Evolutionary conservation across 2,113 vertebrate genomes (phyloP), one percentile per base, ranked within the genome.

Genomic region (Eulemur macaco): DNA sequence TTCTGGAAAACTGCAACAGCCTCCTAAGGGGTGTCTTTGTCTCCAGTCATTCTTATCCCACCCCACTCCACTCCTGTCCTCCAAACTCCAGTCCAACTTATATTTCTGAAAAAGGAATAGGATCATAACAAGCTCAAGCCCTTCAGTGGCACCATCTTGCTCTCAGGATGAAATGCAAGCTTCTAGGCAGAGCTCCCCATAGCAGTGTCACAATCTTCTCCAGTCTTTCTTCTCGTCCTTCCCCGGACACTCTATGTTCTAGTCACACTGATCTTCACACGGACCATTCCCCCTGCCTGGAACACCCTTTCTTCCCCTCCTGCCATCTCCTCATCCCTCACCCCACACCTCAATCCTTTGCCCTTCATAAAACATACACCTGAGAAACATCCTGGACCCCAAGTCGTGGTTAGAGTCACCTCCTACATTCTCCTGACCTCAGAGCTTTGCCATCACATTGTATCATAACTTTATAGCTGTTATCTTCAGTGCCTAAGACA

Each of bases 81-180:
- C 56, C 27, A 78, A 83, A 90, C 5, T 68, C 73, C 34, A 42
- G 3, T 89, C 60, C 47, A 54, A 56, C 7, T 4, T 27, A 29
- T 42, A 56, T 63, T 91, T 90, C 76, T 18, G 15, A 80, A 76
- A 90, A 42, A 39, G 14, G 93, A 92, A n/a, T 11, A 68, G 3
- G 37, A 54, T 68, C 42, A 8, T 58, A 37, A 60, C 68, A 80
- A 27, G n/a, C 14, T 89, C n/a, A 71, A 42, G n/a, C 3, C 3
- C 1, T 78, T 45, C 20, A 6, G n/a, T 21, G 20, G 37, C 6
- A n/a, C 54, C 20, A 69, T 71, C 45, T 85, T 88, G 52, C 6
- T 95, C 7, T 92, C 56, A 29, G 37, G n/a, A 63, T 78, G 29
- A 78, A 86, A 47, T 17, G 60, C 14, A 42, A 76, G 47, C n/a